Evolutionary conservation across 2,113 vertebrate species (phyloP).

Genomic region (Amphiprion ocellaris): DNA sequence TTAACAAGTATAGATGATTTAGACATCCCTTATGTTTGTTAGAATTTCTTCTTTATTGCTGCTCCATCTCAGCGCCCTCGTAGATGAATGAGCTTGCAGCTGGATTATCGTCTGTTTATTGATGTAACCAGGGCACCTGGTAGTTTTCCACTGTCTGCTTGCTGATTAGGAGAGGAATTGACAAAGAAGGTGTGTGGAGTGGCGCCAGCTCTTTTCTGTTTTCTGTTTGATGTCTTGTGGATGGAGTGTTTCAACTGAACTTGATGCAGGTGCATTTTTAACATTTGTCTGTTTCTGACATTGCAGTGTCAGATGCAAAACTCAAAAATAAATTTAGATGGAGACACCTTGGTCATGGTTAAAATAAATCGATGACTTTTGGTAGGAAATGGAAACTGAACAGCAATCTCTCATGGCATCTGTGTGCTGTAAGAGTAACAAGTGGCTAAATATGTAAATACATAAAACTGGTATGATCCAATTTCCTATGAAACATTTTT

Average conservation of each 20-base stretch:
- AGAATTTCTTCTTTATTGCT: background rate
- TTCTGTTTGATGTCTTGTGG: background rate
- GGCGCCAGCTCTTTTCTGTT: background rate
- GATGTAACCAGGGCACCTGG: background rate
- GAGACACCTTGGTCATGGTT: no score
- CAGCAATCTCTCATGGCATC: no score
- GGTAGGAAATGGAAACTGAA: no score
- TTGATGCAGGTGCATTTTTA: background rate
- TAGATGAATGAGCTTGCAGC: background rate
- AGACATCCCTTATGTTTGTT: background rate
- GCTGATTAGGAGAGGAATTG: constrained; percentile 3
- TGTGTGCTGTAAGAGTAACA: no score
- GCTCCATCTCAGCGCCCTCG: background rate
- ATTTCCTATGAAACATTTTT: no score
- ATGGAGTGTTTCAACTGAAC: background rate
- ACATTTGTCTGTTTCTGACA: background rate
- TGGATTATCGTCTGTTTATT: constrained; percentile 11
- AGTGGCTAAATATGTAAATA: no score
- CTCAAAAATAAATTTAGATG: no score
- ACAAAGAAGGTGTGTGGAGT: background rate
- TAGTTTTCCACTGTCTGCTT: background rate
- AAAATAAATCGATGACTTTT: no score
- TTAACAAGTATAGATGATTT: background rate
- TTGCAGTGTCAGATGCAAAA: background rate
- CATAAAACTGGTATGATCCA: no score